Base-by-base conservation (phyloP, 2,888 invertebrate genomes). In the Thecophora atra region DNA sequence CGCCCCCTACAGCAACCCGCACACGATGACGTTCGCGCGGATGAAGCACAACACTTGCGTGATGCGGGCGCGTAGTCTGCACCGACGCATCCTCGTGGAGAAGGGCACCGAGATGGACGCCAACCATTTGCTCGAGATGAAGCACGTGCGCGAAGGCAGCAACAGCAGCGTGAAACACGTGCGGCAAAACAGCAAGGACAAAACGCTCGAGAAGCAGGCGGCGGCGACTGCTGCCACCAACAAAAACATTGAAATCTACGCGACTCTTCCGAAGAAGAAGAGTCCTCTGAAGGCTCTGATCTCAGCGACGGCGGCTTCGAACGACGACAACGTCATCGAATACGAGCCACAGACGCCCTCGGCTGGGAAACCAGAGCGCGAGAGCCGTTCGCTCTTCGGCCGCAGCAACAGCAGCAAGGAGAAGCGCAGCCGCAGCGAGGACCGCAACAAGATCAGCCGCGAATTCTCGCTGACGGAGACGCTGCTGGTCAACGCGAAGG, bases 1-100 rank as follows among this genome's bases (percentile, higher is more conserved):
- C 78, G 95, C 96, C 0, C 96, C 96, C 0, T 96, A 96, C 81
- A 95, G 95, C 83, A 95, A 96, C 85, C 94, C 95, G 0, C 95
- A 96, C 79, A 95, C 95, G 2, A 92, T 96, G 85, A 94, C 95
- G 1, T 92, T 94, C 78, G 97, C 97, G 2, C 90, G 95, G 81
- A 96, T 96, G 94, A 97, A 96, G 84, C 96, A 97, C 85, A 97
- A 96, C 80, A 94, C 96, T 6, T 97, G 97, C 82, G 93, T 97
- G 0, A 95, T 97, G 94, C 90, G 96, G 70, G 93, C 95, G 0
- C 90, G 96, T 70, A 94, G 94, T 81, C 89, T 97, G 24, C 95
- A 96, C 80, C 89, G 95, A 21, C 89, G 94, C 75, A 92, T 95
- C 85, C 89, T 93, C 0, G 92, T 93, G 72, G 90, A 91, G 81